Conservation (phyloP, 2,113 vertebrate genomes). For the Scopus umbretta region DNA sequence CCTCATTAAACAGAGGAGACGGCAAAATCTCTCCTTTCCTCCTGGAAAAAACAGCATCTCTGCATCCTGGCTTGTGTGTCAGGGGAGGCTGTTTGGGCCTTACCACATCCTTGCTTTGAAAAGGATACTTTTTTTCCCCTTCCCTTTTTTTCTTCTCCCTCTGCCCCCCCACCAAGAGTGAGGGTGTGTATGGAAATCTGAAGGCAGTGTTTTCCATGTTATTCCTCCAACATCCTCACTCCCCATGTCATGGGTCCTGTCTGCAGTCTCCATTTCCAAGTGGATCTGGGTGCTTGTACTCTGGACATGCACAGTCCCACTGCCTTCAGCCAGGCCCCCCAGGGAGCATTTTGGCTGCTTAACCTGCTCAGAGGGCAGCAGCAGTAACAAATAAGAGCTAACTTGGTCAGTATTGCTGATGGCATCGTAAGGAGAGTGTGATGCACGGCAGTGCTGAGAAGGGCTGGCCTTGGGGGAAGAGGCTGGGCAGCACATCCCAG, state of each 20-base stretch:
- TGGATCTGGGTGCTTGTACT: background rate
- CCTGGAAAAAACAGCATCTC: background rate
- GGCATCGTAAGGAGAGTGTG: accelerated
- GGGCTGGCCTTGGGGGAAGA: background rate
- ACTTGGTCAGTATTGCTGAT: background rate
- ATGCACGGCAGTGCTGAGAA: accelerated
- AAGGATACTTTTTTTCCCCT: background rate
- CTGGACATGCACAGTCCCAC: accelerated
- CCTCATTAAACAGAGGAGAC: background rate
- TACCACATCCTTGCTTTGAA: slow-evolving; percentile 30
- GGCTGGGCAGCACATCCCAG: background rate
- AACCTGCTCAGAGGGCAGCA: background rate
- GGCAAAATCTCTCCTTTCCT: background rate
- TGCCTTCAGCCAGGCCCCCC: background rate
- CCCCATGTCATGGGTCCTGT: background rate
- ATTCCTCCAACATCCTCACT: background rate
- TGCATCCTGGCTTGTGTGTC: background rate
- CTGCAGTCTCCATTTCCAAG: background rate
- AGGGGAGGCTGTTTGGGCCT: background rate
- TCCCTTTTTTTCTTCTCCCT: background rate
- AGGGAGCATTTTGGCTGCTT: background rate
- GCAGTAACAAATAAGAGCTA: background rate
- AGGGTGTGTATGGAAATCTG: background rate
- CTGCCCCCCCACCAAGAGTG: background rate
- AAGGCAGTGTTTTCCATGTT: background rate